phyloP scores from a whole-genome alignment of 2,888 invertebrate species.

The Drosophila conformis region DNA sequence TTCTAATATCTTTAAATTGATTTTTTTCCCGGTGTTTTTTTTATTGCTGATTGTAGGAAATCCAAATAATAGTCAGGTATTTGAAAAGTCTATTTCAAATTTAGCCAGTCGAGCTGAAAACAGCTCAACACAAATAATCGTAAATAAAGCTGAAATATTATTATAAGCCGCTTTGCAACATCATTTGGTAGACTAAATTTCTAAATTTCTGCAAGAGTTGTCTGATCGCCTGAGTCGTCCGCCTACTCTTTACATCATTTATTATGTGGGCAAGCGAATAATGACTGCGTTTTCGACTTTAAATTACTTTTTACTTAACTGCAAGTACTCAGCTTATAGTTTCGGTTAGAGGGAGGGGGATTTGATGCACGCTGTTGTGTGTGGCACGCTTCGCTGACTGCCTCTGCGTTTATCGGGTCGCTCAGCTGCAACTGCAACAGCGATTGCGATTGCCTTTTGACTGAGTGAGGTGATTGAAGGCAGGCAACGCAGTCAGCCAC shows the following conservation, averaged over 20 bases:
- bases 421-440: constrained; percentile 58
- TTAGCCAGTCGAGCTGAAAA: constrained; percentile 3
- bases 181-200: constrained; percentile 35
- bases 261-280: constrained; percentile 70
- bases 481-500: constrained; percentile 21
- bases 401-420: constrained; percentile 61
- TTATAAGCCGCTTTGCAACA: constrained; percentile 39
- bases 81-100: constrained; percentile 11
- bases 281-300: constrained; percentile 47
- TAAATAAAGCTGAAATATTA: constrained; percentile 43
- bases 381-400: constrained; percentile 73
- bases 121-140: constrained; percentile 9
- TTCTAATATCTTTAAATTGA: background rate
- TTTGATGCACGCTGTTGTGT: constrained; percentile 38
- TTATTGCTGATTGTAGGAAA: background rate
- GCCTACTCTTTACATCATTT: constrained; percentile 75
- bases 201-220: background rate
- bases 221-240: constrained; percentile 12
- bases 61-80: constrained; percentile 3
- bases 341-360: background rate
- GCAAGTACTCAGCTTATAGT: background rate
- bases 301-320: constrained; percentile 59
- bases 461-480: constrained; percentile 37
- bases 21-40: constrained; percentile 9
- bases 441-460: constrained; percentile 43